phyloP scores from a whole-genome alignment of 2,797 vertebrate species.

The Semotilus atromaculatus region DNA sequence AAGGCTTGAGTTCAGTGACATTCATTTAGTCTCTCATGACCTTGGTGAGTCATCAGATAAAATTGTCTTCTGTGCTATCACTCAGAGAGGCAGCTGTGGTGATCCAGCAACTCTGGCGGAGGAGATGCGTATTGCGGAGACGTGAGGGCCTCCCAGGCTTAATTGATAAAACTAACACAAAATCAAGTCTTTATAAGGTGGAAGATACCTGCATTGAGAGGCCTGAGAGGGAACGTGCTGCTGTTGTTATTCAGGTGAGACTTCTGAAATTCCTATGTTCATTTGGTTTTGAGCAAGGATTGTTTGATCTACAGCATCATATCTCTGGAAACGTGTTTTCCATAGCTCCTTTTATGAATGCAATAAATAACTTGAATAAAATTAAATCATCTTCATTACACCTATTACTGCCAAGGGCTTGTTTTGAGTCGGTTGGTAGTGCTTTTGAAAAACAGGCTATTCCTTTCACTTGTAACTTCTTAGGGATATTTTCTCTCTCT shows the following conservation, averaged over 20 bases:
- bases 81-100: slow-evolving; percentile 73
- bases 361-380: slow-evolving; percentile 48
- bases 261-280: neutral
- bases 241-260: slow-evolving; percentile 88
- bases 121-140: slow-evolving; percentile 64
- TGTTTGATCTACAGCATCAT: slow-evolving; percentile 22
- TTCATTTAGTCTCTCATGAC: slow-evolving; percentile 47
- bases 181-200: slow-evolving; percentile 23
- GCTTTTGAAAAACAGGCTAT: slow-evolving; percentile 67
- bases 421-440: slow-evolving; percentile 44
- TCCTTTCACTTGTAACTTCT: slow-evolving; percentile 54
- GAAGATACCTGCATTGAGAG: slow-evolving; percentile 21
- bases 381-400: slow-evolving; percentile 56
- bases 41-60: slow-evolving; percentile 40
- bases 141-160: slow-evolving; percentile 58
- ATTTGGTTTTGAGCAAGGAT: neutral
- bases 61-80: slow-evolving; percentile 57
- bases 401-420: slow-evolving; percentile 47
- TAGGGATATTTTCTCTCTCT: slow-evolving; percentile 60
- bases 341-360: slow-evolving; percentile 40
- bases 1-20: slow-evolving; percentile 65
- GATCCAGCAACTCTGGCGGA: slow-evolving; percentile 78
- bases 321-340: slow-evolving; percentile 36
- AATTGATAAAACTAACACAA: slow-evolving; percentile 56
- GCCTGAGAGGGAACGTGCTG: slow-evolving; percentile 71